phyloP scores from a whole-genome alignment of 2,888 invertebrate genomes.

The Cantharis nigra region DNA sequence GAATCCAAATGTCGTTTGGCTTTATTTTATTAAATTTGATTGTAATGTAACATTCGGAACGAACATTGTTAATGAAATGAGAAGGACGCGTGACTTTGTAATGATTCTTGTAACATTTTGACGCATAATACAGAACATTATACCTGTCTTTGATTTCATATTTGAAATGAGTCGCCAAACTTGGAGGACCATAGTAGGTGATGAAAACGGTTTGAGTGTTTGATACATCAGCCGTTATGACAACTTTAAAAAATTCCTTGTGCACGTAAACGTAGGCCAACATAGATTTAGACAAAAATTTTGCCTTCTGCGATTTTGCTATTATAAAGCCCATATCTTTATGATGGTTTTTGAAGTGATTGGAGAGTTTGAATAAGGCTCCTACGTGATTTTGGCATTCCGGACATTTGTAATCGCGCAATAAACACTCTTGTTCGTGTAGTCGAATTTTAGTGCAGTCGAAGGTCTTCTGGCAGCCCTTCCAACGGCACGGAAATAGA shows the following conservation, averaged over 20 bases:
- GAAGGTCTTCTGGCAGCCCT: not conserved
- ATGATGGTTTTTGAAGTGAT: not conserved
- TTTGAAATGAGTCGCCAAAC: not conserved
- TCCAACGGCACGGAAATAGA: not conserved
- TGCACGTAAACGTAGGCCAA: not conserved
- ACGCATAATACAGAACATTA: not conserved
- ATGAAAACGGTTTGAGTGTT: not conserved
- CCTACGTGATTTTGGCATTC: not conserved
- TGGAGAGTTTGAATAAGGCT: not conserved
- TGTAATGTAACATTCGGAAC: not conserved
- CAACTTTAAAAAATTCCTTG: not conserved
- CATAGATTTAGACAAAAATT: not conserved
- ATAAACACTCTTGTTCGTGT: not conserved
- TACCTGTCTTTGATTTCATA: not conserved
- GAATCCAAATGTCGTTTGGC: not conserved
- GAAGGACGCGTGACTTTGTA: not conserved
- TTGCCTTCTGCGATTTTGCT: not conserved
- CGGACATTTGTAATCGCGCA: not conserved
- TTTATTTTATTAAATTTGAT: not conserved
- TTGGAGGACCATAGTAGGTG: not conserved
- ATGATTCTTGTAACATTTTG: not conserved
- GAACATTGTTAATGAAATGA: not conserved
- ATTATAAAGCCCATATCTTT: not conserved
- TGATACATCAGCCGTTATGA: not conserved
- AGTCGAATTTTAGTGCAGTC: not conserved